Evolutionary conservation across 2,797 vertebrate genomes (phyloP).

Genomic region (Euphonia xanthogaster): DNA sequence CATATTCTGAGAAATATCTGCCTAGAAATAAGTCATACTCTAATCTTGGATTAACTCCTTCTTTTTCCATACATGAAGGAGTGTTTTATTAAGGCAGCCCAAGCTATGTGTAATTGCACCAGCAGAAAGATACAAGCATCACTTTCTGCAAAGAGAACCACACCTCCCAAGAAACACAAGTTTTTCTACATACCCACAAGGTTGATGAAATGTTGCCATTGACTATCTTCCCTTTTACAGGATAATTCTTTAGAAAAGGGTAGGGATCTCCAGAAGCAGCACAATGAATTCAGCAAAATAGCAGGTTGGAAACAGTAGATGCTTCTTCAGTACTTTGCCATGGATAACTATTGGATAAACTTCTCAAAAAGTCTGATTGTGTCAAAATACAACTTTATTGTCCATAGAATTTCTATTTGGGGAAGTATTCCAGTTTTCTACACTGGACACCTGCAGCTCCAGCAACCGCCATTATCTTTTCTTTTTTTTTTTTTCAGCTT

Average conservation of each 20-base stretch:
- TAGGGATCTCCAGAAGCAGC: neutral
- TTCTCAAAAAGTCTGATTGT: neutral
- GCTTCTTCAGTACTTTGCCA: neutral
- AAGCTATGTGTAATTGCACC: neutral
- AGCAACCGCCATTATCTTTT: neutral
- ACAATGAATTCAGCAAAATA: neutral
- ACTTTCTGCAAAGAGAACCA: neutral
- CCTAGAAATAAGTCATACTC: neutral
- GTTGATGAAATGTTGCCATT: neutral
- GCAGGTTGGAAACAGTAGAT: neutral
- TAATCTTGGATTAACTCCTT: neutral
- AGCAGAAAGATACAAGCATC: neutral
- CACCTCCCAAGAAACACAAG: neutral
- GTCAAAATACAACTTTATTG: neutral
- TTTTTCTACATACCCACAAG: neutral
- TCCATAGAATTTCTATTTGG: neutral
- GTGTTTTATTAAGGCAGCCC: neutral
- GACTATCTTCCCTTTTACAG: neutral
- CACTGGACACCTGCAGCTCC: neutral
- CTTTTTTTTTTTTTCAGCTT: neutral
- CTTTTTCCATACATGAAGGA: neutral
- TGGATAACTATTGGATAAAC: neutral
- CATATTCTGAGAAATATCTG: neutral
- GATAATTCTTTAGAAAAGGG: neutral
- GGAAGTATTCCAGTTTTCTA: neutral